These are phyloP conservation scores for Sylvia atricapilla DNA, from an alignment of 2,113 vertebrate genomes.

Conservation along the genomic window DNA sequence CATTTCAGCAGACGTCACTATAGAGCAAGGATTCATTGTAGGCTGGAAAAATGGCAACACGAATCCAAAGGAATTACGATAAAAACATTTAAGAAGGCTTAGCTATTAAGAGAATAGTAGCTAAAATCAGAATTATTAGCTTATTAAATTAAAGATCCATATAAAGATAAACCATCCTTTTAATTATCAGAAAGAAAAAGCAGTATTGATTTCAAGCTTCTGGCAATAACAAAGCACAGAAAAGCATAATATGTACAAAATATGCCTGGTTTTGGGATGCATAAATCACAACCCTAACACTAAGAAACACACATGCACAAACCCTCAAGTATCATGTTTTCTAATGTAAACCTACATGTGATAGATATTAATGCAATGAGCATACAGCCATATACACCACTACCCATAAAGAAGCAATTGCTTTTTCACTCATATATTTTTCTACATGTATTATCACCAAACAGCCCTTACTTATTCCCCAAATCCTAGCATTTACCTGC, in stretches of 20 bases:
- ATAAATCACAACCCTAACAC: neutral
- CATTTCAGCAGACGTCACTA: slow-evolving; percentile 29
- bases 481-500: neutral
- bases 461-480: neutral
- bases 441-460: neutral
- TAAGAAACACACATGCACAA: neutral
- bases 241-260: slow-evolving; percentile 6
- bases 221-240: slow-evolving; percentile 58
- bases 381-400: neutral
- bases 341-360: neutral
- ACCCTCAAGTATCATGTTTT: neutral
- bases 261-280: fast-evolving
- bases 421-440: neutral
- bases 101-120: slow-evolving; percentile 70
- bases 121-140: slow-evolving; percentile 73
- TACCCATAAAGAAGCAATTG: neutral
- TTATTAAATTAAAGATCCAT: slow-evolving; percentile 72
- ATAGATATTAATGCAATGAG: neutral
- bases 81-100: slow-evolving; percentile 64
- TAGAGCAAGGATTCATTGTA: slow-evolving; percentile 10
- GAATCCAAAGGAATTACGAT: slow-evolving; percentile 62
- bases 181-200: slow-evolving; percentile 67
- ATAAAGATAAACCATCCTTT: slow-evolving; percentile 70
- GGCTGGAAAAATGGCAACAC: slow-evolving; percentile 21
- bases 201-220: slow-evolving; percentile 63